Percentiles rank a stretch among this genome's conserved stretches.
phyloP scores from a whole-genome alignment of 1,140 invertebrate species.

The Bombus turneri region DNA sequence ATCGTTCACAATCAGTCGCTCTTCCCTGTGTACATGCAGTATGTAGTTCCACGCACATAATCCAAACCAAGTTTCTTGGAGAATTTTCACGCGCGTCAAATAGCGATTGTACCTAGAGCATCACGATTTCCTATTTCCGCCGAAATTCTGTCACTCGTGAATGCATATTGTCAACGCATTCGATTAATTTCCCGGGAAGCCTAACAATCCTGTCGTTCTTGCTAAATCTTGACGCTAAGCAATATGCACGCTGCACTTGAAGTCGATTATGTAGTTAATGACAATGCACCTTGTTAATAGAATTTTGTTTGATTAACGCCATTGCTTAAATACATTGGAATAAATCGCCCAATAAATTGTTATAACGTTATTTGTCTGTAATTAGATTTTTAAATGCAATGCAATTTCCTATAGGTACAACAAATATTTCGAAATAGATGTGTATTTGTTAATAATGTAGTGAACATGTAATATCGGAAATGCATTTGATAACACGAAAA shows the following conservation, averaged over 20 bases:
- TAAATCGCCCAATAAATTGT: too few relatives aligned
- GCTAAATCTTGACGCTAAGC: background rate
- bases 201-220: background rate
- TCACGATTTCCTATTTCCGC: constrained; percentile 12
- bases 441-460: too few relatives aligned
- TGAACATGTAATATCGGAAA: too few relatives aligned
- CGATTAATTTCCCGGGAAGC: constrained; percentile 8
- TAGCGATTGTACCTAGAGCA: background rate
- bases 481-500: too few relatives aligned
- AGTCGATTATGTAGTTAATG: background rate
- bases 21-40: too few relatives aligned
- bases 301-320: background rate
- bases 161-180: constrained; percentile 2
- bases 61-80: background rate
- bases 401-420: too few relatives aligned
- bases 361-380: background rate
- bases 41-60: too few relatives aligned
- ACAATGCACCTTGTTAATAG: background rate
- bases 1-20: too few relatives aligned
- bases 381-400: too few relatives aligned
- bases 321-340: too few relatives aligned
- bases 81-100: constrained; percentile 38
- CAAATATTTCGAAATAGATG: too few relatives aligned
- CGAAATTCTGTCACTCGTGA: background rate
- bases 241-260: background rate